Evolutionary conservation across 2,113 vertebrate species (phyloP).

Genomic region (Ceuthmochares aereus): DNA sequence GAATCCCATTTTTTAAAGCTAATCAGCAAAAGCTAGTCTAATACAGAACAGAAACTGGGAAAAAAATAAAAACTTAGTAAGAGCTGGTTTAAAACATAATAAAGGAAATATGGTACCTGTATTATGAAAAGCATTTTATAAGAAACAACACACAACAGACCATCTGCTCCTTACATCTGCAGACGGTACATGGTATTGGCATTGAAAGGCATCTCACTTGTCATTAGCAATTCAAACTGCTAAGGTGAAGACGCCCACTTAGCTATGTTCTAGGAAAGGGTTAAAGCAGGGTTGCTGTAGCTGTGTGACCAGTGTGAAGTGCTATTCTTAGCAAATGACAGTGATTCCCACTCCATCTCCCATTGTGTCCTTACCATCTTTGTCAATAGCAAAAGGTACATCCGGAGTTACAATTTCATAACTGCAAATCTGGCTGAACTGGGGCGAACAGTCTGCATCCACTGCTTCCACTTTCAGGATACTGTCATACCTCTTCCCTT

Average conservation of each 20-base stretch:
- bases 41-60: not conserved
- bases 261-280: not conserved
- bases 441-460: slow-evolving; percentile 96
- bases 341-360: fast-evolving
- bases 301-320: not conserved
- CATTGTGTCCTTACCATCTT: slow-evolving; percentile 84
- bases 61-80: not conserved
- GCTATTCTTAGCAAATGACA: fast-evolving
- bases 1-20: not conserved
- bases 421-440: slow-evolving; percentile 98
- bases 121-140: not conserved
- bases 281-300: not conserved
- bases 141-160: not conserved
- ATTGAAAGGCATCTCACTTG: not conserved
- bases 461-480: slow-evolving; percentile 92
- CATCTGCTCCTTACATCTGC: not conserved
- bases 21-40: not conserved
- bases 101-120: too few species aligned
- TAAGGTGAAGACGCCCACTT: not conserved
- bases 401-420: slow-evolving; percentile 95
- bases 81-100: not conserved
- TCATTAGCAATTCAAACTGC: not conserved
- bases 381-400: slow-evolving; percentile 92
- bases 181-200: not conserved
- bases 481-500: slow-evolving; percentile 88